Conservation (phyloP, 2,888 invertebrate genomes). For the Griposia aprilina region DNA sequence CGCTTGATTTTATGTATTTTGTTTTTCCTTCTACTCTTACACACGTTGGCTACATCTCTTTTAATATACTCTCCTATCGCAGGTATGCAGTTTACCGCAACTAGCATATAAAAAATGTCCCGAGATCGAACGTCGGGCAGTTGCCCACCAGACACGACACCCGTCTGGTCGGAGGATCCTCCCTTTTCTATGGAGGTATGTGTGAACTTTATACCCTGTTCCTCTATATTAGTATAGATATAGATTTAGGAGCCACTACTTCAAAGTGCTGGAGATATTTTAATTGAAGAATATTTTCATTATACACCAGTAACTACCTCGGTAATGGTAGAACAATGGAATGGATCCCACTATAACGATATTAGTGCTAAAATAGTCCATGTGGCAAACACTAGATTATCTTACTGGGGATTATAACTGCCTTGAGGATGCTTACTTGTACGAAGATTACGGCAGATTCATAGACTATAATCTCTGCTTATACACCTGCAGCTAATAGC, state of each 20-base stretch:
- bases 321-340: background rate
- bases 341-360: background rate
- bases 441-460: constrained; percentile 33
- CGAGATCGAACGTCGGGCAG: too few species aligned
- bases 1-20: too few species aligned
- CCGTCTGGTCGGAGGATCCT: too few species aligned
- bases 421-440: constrained; percentile 16
- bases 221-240: too few species aligned
- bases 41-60: too few species aligned
- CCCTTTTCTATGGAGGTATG: too few species aligned
- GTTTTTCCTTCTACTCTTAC: too few species aligned
- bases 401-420: constrained; percentile 24
- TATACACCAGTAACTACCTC: background rate
- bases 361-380: constrained; percentile 34
- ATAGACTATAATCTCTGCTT: constrained; percentile 32
- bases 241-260: background rate
- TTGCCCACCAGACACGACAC: too few species aligned
- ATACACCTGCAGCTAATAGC: constrained; percentile 26
- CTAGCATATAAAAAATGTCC: too few species aligned
- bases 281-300: background rate
- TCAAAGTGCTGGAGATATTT: background rate
- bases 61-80: too few species aligned
- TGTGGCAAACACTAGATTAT: background rate
- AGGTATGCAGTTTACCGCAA: too few species aligned
- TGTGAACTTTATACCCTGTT: too few species aligned